Conservation (phyloP, 2,888 invertebrate genomes). For the Sarcophaga carnaria region DNA sequence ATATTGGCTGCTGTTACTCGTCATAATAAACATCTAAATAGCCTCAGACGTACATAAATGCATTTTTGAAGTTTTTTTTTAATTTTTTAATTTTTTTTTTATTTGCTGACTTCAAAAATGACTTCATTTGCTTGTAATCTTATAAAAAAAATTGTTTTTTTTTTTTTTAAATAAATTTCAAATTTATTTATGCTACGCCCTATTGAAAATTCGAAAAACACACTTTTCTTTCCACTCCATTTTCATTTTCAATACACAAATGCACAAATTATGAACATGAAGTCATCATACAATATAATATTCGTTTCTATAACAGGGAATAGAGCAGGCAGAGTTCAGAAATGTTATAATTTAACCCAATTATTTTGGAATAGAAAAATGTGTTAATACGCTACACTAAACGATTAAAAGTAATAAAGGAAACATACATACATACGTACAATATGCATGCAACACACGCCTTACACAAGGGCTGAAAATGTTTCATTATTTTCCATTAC, state of each 20-base stretch:
- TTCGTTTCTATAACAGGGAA: neutral
- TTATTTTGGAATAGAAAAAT: constrained; percentile 34
- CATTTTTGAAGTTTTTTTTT: neutral
- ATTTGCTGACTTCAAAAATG: constrained; percentile 34
- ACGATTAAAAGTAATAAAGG: neutral
- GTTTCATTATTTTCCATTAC: neutral
- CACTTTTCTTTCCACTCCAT: constrained; percentile 10
- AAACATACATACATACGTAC: neutral
- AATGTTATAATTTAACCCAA: constrained; percentile 49
- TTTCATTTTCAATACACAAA: constrained; percentile 2
- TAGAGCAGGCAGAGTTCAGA: neutral
- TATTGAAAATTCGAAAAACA: constrained; percentile 40
- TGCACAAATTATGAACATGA: neutral
- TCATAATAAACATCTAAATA: neutral
- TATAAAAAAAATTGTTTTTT: neutral
- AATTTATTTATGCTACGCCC: constrained; percentile 30
- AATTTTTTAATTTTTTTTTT: constrained; percentile 20
- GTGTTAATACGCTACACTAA: neutral
- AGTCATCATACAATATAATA: neutral
- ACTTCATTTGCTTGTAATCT: constrained; percentile 44
- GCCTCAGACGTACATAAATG: neutral
- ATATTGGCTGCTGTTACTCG: neutral
- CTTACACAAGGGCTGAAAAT: constrained; percentile 22
- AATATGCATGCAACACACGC: too few relatives aligned
- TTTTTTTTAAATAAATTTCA: neutral